Evolutionary conservation across 2,888 invertebrate genomes (phyloP).

Genomic region (Holacanthella duospinosa): DNA sequence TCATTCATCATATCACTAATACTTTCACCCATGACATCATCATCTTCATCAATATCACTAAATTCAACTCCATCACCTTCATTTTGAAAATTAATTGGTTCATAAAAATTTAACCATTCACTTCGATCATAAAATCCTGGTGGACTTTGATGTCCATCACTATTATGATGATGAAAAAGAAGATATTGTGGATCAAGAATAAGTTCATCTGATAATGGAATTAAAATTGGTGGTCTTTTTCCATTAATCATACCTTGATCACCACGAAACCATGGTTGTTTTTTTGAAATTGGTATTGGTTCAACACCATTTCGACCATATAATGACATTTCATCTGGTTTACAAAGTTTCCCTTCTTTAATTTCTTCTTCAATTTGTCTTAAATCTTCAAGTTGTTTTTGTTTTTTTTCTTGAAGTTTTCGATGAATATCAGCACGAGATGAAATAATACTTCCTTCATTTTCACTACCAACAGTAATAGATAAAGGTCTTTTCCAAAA

Average conservation of each 20-base stretch:
- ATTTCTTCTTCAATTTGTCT: slow-evolving; percentile 76
- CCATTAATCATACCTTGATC: not conserved
- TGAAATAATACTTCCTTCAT: slow-evolving; percentile 57
- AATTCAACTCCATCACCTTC: slow-evolving; percentile 10
- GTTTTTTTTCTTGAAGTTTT: slow-evolving; percentile 76
- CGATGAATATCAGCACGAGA: slow-evolving; percentile 74
- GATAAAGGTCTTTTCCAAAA: slow-evolving; percentile 40
- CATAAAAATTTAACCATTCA: slow-evolving; percentile 33
- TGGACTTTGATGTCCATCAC: slow-evolving; percentile 11
- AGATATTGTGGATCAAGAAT: slow-evolving; percentile 33
- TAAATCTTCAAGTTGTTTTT: slow-evolving; percentile 72
- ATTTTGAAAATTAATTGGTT: slow-evolving; percentile 24
- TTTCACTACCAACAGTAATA: slow-evolving; percentile 53
- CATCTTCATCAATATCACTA: slow-evolving; percentile 6
- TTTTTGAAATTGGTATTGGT: slow-evolving; percentile 60
- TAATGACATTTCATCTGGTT: slow-evolving; percentile 39
- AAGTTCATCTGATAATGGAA: slow-evolving; percentile 22
- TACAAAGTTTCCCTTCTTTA: slow-evolving; percentile 59
- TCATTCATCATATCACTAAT: slow-evolving; percentile 9
- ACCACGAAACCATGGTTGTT: slow-evolving; percentile 51
- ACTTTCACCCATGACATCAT: slow-evolving; percentile 9
- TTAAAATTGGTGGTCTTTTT: slow-evolving; percentile 18
- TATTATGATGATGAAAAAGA: slow-evolving; percentile 20
- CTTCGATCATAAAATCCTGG: slow-evolving; percentile 29
- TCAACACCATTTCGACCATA: slow-evolving; percentile 45